Conservation (phyloP, 1,140 invertebrate species). For the Heterodera carotae region DNA sequence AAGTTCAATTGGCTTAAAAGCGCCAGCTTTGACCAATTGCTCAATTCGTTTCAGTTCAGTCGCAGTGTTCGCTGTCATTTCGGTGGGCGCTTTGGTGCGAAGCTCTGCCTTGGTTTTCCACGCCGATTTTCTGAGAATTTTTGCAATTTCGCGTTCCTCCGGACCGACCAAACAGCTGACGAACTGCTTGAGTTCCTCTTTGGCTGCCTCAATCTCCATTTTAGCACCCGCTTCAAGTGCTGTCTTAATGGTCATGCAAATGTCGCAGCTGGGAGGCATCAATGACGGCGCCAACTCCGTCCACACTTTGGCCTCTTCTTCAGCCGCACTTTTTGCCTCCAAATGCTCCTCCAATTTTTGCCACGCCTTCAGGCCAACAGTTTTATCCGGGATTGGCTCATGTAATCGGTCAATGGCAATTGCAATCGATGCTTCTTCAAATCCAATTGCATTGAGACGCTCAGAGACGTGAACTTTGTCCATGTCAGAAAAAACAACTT, state of each 20-base stretch:
- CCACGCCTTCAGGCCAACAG: neutral
- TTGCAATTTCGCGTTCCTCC: constrained; percentile 16
- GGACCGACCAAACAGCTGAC: neutral
- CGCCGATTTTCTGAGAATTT: no score
- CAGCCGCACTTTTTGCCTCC: neutral
- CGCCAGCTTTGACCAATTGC: no score
- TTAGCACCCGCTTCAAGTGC: neutral
- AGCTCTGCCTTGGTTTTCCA: no score
- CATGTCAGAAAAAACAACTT: no score
- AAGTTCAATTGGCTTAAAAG: no score
- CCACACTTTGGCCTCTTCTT: neutral
- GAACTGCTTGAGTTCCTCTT: constrained; percentile 12
- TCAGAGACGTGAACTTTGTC: no score
- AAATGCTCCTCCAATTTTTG: neutral
- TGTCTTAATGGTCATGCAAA: no score
- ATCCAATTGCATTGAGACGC: no score
- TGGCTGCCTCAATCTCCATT: constrained; percentile 6
- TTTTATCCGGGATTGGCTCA: no score
- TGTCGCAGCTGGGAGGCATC: no score
- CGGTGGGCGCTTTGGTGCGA: neutral
- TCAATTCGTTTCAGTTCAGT: no score
- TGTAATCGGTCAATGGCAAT: neutral
- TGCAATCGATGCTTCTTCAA: neutral
- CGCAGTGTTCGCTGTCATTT: no score
- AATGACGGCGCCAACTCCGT: neutral